Evolutionary conservation across 1,140 invertebrate genomes (phyloP), one percentile per base, ranked within the genome.

Genomic region (Dreissena rostriformis): DNA sequence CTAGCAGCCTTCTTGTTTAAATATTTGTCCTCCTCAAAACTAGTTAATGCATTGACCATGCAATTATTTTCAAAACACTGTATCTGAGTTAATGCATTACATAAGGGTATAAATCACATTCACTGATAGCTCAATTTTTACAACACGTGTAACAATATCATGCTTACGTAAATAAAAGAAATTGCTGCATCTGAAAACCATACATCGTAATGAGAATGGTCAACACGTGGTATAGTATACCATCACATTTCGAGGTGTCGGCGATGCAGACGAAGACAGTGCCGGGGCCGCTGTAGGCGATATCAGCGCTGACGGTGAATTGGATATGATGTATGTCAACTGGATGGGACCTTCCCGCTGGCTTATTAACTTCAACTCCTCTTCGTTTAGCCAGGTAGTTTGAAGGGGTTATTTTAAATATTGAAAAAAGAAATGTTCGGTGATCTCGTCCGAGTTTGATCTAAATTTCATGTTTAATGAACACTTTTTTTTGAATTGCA

Each of bases 291-390:
- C 24, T 49, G 49, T 77, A 22, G 11, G 15, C 15, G 82, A 84
- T 15, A 26, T 78, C 22, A 72, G 72, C 57, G 28, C 4, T 10
- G 74, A 84, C 65, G 74, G 74, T 17, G 70, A 19, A 53, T 22
- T 78, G 8, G 82, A 77, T 29, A 12, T 84, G 15, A 12, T 72
- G 14, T 84, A 39, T 24, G 72, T 55, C 8, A 84, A 84, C 67
- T 84, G 67, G 72, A 49, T 77, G 12, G 82, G 82, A 61, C 82
- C 73, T 29, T 52, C 39, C 26, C 65, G 77, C 14, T 19, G 70
- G 14, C 70, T 79, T 29, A 61, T 61, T 19, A 24, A 24, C 17
- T 61, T 61, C 57, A 61, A 61, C 57, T 24, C 17, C 57, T n/a
- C 57, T 24, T 19, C 17, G 12, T 61, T 61, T 24, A 61, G 17